Evolutionary conservation across 2,888 invertebrate species (phyloP), one percentile per base, ranked within the genome.

Genomic region (Apotomis capreana): DNA sequence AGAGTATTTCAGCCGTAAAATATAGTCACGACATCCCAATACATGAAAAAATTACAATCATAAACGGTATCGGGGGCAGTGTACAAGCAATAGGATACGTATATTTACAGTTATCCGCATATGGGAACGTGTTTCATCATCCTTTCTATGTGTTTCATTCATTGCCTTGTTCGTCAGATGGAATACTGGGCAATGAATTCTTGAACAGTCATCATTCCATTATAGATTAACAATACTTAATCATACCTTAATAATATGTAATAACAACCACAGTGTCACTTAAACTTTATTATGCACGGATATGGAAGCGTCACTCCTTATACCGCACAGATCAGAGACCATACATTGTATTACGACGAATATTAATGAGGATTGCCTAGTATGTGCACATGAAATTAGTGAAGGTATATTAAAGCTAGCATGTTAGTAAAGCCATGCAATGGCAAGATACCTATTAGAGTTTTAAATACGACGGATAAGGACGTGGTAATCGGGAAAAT

Each of bases 1-100:
- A 40, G 4, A 59, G 15, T 36, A n/a, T 59, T 36, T 59, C 58
- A 59, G 58, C 57, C 8, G 57, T 57, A 36, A 59, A 59, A 13
- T 59, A 59, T 3, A 36, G 36, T 12, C 58, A n/a, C 9, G 36
- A 59, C n/a, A 40, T 59, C 9, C 37, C 58, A n/a, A 59, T 59
- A 6, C 36, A n/a, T 10, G 6, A 40, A 6, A 12, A 59, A 36
- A 36, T 2, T 36, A 59, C 36, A 37, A 40, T 9, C 40, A 59
- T 59, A 37, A 59, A 59, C 8, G 58, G 58, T n/a, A 59, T 59
- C 15, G 58, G 58, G 40, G 58, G 58, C 40, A 59, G 58, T 59
- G 40, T 59, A 59, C 37, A 59, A n/a, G 58, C 58, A 12, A 59
- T 59, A 37, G 58, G 58, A 40, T 40, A 40, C 36, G 58, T 59